These are phyloP conservation scores for Sebastes itinus DNA, from an alignment of 2,797 vertebrate species.

Conservation along the genomic window DNA sequence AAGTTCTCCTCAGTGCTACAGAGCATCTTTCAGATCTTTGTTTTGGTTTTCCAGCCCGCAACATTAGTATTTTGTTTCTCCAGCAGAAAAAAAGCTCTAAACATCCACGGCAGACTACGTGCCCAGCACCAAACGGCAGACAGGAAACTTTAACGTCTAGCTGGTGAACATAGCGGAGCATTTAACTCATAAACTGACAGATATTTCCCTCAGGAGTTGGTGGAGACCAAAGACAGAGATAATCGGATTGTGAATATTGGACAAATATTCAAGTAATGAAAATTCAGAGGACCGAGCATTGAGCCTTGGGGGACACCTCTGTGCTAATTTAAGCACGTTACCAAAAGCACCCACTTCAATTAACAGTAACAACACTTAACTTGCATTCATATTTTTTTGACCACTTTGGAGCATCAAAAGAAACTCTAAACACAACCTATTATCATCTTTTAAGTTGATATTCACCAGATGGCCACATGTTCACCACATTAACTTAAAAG, in stretches of 20 bases:
- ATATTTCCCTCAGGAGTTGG: too few relatives aligned
- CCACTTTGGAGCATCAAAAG: not conserved
- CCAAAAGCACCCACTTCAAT: not conserved
- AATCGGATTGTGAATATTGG: not conserved
- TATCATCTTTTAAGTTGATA: not conserved
- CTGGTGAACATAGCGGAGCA: not conserved
- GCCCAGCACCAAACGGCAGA: not conserved
- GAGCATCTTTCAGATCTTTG: not conserved
- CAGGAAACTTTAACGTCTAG: not conserved
- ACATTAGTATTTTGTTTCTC: not conserved
- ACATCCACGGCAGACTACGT: not conserved
- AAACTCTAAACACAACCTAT: not conserved
- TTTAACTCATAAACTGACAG: not conserved
- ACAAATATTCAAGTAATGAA: not conserved
- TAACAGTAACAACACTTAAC: not conserved
- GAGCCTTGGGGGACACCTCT: constrained; percentile 6
- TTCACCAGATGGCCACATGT: not conserved
- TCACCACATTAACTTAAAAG: not conserved
- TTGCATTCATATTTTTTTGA: not conserved
- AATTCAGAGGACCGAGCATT: not conserved
- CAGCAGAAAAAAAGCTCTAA: too few relatives aligned
- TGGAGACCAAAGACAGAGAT: too few relatives aligned
- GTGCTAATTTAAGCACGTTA: not conserved
- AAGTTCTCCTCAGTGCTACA: too few relatives aligned
- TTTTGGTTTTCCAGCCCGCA: not conserved